Percentiles rank a stretch among this genome's conserved stretches.
Conservation (phyloP, 1,140 invertebrate genomes). For the Drosophila bifasciata region DNA sequence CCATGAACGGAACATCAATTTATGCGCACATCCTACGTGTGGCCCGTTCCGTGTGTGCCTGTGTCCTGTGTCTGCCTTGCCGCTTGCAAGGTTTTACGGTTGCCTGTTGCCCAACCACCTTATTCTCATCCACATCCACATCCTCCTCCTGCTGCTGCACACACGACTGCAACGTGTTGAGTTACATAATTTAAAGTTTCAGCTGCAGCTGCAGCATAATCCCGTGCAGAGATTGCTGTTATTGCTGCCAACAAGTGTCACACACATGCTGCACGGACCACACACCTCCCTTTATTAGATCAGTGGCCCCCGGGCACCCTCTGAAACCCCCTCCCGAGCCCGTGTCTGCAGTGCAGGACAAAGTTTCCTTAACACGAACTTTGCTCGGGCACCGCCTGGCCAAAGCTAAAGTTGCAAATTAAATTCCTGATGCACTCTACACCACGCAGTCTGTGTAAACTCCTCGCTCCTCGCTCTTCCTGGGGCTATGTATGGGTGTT, state of each 20-base stretch:
- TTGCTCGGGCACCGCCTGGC: conserved; percentile 63
- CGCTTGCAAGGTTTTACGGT: conserved; percentile 1
- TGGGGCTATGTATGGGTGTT: too few species aligned
- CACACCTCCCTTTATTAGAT: conserved; percentile 63
- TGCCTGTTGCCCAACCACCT: conserved; percentile 44
- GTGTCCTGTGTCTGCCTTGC: conserved; percentile 8
- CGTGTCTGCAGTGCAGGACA: conserved; percentile 12
- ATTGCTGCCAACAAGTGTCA: conserved; percentile 67
- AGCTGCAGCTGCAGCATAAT: conserved; percentile 68
- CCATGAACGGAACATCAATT: conserved; percentile 24
- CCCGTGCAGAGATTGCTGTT: conserved; percentile 55
- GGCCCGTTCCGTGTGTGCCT: conserved; percentile 20
- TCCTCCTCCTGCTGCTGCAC: conserved; percentile 5
- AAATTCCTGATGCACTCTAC: conserved; percentile 73
- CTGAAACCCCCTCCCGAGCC: too few species aligned
- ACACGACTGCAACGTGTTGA: conserved; percentile 65
- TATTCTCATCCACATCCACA: not conserved
- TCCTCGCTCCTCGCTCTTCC: conserved; percentile 1
- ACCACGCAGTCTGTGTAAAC: conserved; percentile 15
- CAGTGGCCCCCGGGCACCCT: conserved; percentile 37
- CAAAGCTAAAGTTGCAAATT: conserved; percentile 76
- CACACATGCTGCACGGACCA: conserved; percentile 43
- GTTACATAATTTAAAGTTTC: conserved; percentile 81
- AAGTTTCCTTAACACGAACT: conserved; percentile 63
- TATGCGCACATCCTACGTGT: conserved; percentile 34